phyloP scores from a whole-genome alignment of 2,888 invertebrate species.

The Cataglyphis rosenhaueri region DNA sequence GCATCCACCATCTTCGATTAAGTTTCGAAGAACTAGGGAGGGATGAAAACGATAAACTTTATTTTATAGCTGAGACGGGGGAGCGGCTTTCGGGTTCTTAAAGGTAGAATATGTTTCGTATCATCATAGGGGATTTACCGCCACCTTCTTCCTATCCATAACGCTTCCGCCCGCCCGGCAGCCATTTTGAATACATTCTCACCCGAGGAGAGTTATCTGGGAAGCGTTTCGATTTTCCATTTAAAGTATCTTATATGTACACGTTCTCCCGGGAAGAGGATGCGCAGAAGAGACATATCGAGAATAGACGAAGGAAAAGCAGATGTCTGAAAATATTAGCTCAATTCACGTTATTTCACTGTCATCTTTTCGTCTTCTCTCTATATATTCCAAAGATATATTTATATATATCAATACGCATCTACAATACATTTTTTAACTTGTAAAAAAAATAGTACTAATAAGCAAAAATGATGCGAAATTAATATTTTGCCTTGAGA shows the following conservation, averaged over 20 bases:
- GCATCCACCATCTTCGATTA: conserved; percentile 67
- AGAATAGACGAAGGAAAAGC: conserved; percentile 66
- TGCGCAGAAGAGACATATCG: conserved; percentile 70
- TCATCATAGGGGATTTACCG: conserved; percentile 84
- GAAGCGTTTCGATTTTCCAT: conserved; percentile 85
- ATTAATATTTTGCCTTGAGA: not conserved
- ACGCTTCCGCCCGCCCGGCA: conserved; percentile 75
- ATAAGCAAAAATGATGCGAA: not conserved
- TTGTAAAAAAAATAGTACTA: not conserved
- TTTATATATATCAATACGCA: not conserved
- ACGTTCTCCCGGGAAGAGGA: conserved; percentile 71
- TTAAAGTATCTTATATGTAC: conserved; percentile 84
- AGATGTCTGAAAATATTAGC: conserved; percentile 81
- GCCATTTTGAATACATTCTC: conserved; percentile 86
- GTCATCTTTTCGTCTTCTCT: conserved; percentile 42
- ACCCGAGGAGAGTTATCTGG: conserved; percentile 85
- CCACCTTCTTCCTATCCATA: conserved; percentile 81
- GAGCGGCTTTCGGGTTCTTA: conserved; percentile 75
- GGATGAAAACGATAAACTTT: conserved; percentile 83
- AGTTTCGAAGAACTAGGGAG: conserved; percentile 54
- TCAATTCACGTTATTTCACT: conserved; percentile 66
- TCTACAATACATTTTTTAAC: not conserved
- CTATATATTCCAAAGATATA: conserved; percentile 20
- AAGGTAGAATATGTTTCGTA: conserved; percentile 85
- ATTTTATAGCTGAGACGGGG: conserved; percentile 83